Evolutionary conservation across 2,797 vertebrate species (phyloP).

Genomic region (Semotilus atromaculatus): DNA sequence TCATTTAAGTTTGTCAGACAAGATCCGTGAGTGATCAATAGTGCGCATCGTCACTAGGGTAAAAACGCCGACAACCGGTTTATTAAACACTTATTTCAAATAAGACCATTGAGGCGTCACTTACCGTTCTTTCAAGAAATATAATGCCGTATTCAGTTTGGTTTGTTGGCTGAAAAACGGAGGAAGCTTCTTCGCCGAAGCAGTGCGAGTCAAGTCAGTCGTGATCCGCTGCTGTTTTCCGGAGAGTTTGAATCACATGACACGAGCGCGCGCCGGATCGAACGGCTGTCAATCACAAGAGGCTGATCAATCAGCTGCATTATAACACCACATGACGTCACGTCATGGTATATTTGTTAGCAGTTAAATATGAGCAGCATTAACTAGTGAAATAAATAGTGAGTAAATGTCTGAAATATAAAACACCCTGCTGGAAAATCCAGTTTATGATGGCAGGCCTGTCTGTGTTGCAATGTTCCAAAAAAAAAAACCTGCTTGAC

Average conservation of each 20-base stretch:
- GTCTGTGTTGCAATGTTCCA: neutral
- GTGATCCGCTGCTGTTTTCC: constrained; percentile 70
- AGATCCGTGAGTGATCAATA: neutral
- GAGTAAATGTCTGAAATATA: neutral
- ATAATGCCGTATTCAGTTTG: neutral
- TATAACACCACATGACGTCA: neutral
- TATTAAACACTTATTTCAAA: neutral
- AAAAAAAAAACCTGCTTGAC: neutral
- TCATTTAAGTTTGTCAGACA: neutral
- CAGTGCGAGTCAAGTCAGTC: neutral
- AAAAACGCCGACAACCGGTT: neutral
- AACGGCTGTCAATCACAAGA: constrained; percentile 16
- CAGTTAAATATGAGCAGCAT: neutral
- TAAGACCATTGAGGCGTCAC: neutral
- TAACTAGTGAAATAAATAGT: neutral
- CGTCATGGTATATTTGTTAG: neutral
- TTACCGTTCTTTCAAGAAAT: constrained; percentile 1
- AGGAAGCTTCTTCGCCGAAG: neutral
- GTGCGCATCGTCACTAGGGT: neutral
- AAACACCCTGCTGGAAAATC: neutral
- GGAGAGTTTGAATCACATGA: constrained; percentile 88
- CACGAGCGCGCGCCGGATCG: constrained; percentile 25
- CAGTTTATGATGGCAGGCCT: neutral
- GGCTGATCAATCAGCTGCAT: neutral
- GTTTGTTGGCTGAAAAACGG: neutral